Evolutionary conservation across 2,113 vertebrate species (phyloP).

Genomic region (Gopherus evgoodei): DNA sequence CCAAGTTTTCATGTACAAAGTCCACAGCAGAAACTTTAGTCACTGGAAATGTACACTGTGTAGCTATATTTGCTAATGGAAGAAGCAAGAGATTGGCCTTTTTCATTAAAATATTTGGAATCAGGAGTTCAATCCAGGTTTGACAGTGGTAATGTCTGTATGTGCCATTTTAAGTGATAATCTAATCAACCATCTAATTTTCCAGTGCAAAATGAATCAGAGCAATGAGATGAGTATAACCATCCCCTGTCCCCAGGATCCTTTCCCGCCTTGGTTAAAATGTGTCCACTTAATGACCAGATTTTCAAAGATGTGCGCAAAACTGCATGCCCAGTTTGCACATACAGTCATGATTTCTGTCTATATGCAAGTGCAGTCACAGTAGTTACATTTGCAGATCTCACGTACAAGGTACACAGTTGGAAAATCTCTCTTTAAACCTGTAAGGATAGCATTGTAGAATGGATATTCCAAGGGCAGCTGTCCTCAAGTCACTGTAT

Average conservation of each 20-base stretch:
- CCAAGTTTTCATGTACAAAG: conserved; percentile 57
- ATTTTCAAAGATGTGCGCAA: conserved; percentile 4
- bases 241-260: conserved; percentile 4
- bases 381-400: conserved; percentile 2
- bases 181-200: background rate
- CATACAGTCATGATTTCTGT: background rate
- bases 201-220: background rate
- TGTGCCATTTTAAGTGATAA: background rate
- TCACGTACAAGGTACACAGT: background rate
- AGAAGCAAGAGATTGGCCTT: conserved; percentile 10
- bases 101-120: conserved; percentile 65
- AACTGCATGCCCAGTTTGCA: background rate
- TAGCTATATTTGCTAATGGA: background rate
- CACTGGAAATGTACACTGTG: background rate
- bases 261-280: conserved; percentile 15
- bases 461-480: background rate
- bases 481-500: conserved; percentile 11
- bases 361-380: conserved; percentile 46
- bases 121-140: conserved; percentile 43
- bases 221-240: background rate
- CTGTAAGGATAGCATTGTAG: background rate
- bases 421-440: conserved; percentile 35
- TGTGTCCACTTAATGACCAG: background rate
- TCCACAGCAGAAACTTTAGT: conserved; percentile 27
- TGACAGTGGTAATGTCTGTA: conserved; percentile 29